Evolutionary conservation across 2,113 vertebrate genomes (phyloP).

Genomic region (Cyprinodon tularosa): DNA sequence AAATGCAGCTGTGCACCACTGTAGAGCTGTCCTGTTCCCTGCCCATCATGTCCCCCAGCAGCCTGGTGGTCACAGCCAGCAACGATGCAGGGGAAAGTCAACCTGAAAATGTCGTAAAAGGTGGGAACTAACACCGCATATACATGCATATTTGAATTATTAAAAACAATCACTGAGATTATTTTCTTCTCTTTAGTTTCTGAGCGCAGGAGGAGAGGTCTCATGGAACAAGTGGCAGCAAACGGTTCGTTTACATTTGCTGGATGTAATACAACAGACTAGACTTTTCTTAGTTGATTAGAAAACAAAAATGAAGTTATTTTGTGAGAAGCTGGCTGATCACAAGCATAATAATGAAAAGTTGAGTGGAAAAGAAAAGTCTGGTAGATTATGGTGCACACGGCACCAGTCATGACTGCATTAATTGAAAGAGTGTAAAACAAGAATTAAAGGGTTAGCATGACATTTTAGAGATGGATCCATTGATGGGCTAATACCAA

Average conservation of each 20-base stretch:
- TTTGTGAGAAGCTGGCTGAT: no score
- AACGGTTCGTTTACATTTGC: slow-evolving; percentile 48
- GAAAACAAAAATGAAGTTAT: no score
- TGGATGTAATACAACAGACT: no score
- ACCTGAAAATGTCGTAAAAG: slow-evolving; percentile 3
- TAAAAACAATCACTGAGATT: neutral
- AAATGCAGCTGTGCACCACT: slow-evolving; percentile 64
- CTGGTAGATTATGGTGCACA: no score
- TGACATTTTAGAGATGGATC: no score
- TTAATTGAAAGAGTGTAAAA: no score
- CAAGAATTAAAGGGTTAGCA: no score
- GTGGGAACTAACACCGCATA: slow-evolving; percentile 35
- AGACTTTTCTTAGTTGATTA: no score
- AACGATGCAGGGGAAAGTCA: slow-evolving; percentile 76
- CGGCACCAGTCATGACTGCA: no score
- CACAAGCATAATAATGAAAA: no score
- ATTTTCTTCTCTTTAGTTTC: slow-evolving; percentile 31
- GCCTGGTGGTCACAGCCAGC: slow-evolving; percentile 69
- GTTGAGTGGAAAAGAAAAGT: no score
- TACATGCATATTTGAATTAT: neutral
- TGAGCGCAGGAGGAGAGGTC: slow-evolving; percentile 55
- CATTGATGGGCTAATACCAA: no score
- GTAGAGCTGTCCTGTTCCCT: slow-evolving; percentile 65
- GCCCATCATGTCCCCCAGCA: slow-evolving; percentile 13
- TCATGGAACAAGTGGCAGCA: slow-evolving; percentile 10